Evolutionary conservation across 2,888 invertebrate genomes (phyloP), one percentile per base, ranked within the genome.

Genomic region (Hirtodrosophila duncani): DNA sequence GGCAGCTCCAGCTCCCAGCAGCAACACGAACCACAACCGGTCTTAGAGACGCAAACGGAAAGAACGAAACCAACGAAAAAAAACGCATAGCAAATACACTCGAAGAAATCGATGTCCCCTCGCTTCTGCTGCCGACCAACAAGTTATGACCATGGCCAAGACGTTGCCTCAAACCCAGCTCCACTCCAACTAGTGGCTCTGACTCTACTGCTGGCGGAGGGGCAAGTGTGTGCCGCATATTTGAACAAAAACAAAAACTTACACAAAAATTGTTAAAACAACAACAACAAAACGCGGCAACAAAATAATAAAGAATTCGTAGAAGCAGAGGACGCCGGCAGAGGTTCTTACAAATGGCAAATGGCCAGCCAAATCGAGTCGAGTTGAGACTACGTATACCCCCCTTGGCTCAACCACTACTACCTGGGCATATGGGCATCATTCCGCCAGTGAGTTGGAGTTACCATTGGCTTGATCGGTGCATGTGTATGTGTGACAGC

Each of bases 281-380:
- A 62, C 52, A 30, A 33, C 53, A 61, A 49, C 63, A 79, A 79
- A 56, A 57, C 38, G 18, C 51, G 46, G 67, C 72, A 72, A 80
- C 69, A 81, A 78, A 78, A 72, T 67, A 80, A 70, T 67, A 77
- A 79, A 82, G 79, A 81, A 83, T 82, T 81, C 78, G 82, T 83
- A 77, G 84, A 83, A 82, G 77, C 69, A 79, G 70, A 46, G 75
- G 58, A 60, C 61, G 48, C 30, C 49, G 69, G 50, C 52, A 50
- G 33, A 56, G 34, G 69, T 69, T 56, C 63, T 64, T 67, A 63
- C 68, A 75, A 67, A 75, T 75, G 71, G 70, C 71, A 64, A 70
- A 59, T 68, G 67, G 78, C 52, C 80, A 63, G 63, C 66, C 17
- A 14, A 31, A 37, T 9, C 34, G 27, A 34, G 30, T 31, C n/a